Conservation (phyloP, 1,140 invertebrate species). For the Theocolax elegans region DNA sequence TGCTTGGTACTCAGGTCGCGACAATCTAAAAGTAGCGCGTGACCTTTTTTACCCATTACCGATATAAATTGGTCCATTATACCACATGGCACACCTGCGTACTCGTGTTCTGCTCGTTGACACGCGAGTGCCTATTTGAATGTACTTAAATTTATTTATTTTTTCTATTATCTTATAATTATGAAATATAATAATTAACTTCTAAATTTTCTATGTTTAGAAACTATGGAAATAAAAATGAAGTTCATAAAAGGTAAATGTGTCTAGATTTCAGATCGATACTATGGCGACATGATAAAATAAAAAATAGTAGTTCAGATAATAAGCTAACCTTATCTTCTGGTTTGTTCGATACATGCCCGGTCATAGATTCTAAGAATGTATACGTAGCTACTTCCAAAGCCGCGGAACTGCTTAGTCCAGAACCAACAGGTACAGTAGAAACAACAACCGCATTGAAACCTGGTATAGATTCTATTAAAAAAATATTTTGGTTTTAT, state of each 20-base stretch:
- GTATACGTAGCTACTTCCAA: constrained; percentile 89
- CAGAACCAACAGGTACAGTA: constrained; percentile 87
- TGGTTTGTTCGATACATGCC: constrained; percentile 52
- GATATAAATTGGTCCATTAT: constrained; percentile 98
- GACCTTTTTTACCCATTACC: constrained; percentile 80
- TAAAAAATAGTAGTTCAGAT: too few species aligned
- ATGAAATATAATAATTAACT: too few species aligned
- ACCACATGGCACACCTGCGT: constrained; percentile 90
- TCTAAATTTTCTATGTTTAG: too few species aligned
- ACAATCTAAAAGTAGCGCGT: constrained; percentile 90
- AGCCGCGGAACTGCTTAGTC: constrained; percentile 91
- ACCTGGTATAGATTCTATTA: constrained; percentile 64
- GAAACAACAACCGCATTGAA: constrained; percentile 86
- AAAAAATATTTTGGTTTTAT: too few species aligned
- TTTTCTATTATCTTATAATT: too few species aligned
- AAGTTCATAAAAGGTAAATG: too few species aligned
- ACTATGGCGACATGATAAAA: too few species aligned
- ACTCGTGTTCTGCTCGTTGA: constrained; percentile 92
- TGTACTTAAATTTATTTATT: too few species aligned
- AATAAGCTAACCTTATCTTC: constrained; percentile 62
- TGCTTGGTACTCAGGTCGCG: constrained; percentile 73
- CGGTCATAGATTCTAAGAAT: constrained; percentile 82
- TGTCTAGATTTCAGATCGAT: too few species aligned
- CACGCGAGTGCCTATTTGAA: constrained; percentile 83
- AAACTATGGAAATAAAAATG: too few species aligned